Evolutionary conservation across 2,888 invertebrate genomes (phyloP).

Genomic region (Chrysina gloriosa): DNA sequence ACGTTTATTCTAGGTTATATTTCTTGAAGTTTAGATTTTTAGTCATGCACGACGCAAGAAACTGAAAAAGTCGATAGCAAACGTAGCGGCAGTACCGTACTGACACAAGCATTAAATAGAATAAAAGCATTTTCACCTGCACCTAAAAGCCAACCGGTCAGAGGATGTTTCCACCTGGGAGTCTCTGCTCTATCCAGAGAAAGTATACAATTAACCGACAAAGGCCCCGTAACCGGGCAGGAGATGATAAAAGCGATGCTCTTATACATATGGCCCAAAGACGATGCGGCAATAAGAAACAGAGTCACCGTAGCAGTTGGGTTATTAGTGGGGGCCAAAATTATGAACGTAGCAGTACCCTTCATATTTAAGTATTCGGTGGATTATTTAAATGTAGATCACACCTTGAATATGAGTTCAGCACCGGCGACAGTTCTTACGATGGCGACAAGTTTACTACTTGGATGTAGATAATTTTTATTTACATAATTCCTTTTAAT

Average conservation of each 20-base stretch:
- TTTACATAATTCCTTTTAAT: conserved; percentile 24
- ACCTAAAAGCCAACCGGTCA: conserved; percentile 66
- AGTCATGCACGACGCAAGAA: conserved; percentile 45
- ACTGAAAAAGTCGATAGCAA: conserved; percentile 39
- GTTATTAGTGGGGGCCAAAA: conserved; percentile 83
- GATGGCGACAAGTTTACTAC: conserved; percentile 80
- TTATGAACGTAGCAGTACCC: conserved; percentile 92
- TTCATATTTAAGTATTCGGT: conserved; percentile 95
- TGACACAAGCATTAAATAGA: conserved; percentile 52
- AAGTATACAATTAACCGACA: conserved; percentile 69
- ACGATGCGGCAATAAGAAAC: conserved; percentile 78
- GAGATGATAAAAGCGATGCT: conserved; percentile 91
- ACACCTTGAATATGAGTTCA: conserved; percentile 77
- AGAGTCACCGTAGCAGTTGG: conserved; percentile 88
- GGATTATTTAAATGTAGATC: conserved; percentile 82
- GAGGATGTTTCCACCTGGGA: conserved; percentile 95
- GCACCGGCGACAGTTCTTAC: conserved; percentile 86
- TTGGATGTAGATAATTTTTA: conserved; percentile 81
- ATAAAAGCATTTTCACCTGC: conserved; percentile 53
- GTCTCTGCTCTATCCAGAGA: conserved; percentile 70
- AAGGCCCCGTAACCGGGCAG: conserved; percentile 72
- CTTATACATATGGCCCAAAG: conserved; percentile 95
- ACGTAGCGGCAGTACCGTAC: conserved; percentile 22
- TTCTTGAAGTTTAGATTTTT: conserved; percentile 37
- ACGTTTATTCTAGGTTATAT: conserved; percentile 43